Evolutionary conservation across 2,797 vertebrate species (phyloP).

Genomic region (Falco berigora): DNA sequence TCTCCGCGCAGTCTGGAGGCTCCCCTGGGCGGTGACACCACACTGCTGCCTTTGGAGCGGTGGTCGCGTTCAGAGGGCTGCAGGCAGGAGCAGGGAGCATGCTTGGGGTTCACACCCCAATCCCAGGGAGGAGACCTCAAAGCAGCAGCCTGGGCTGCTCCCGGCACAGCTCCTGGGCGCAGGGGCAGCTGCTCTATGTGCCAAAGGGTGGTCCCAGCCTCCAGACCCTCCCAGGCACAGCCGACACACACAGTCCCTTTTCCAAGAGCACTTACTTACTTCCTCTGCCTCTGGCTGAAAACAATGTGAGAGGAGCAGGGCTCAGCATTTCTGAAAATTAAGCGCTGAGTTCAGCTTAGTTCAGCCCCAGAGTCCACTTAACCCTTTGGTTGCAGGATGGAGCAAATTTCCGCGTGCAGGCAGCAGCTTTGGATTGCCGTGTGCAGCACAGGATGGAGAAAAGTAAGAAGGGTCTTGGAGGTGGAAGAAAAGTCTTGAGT

Average conservation of each 20-base stretch:
- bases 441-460: background rate
- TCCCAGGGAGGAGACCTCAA: background rate
- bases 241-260: background rate
- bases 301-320: background rate
- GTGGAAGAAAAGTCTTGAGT: background rate
- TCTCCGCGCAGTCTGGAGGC: background rate
- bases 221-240: fast-evolving
- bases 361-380: background rate
- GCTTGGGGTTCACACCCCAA: background rate
- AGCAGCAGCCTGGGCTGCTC: background rate
- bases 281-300: constrained; percentile 1
- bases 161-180: background rate
- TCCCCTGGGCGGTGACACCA: background rate
- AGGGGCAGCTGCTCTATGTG: background rate
- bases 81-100: background rate
- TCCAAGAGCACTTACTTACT: background rate
- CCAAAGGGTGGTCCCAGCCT: background rate
- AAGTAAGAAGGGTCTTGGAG: background rate
- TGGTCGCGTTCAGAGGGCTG: fast-evolving
- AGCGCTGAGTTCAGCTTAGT: constrained; percentile 49
- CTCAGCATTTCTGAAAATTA: constrained; percentile 35
- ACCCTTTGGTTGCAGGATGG: background rate
- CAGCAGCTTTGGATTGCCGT: fast-evolving
- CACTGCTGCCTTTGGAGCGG: background rate
- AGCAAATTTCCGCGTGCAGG: fast-evolving